Evolutionary conservation across 1,140 invertebrate species (phyloP), one percentile per base, ranked within the genome.

Genomic region (Meloidogyne hapla): DNA sequence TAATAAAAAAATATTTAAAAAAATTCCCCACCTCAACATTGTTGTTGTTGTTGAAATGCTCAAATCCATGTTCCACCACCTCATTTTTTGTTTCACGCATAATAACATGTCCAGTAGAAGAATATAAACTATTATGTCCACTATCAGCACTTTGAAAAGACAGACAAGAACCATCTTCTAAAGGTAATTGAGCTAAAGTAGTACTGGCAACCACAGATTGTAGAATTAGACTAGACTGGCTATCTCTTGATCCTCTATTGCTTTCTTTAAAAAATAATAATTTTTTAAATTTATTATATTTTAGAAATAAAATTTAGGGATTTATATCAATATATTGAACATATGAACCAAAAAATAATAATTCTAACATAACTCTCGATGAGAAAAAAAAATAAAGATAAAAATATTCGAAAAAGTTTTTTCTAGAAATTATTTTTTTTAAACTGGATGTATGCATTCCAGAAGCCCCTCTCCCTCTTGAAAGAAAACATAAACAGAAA

Each of bases 151-250:
- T 56, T 56, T 56, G 18, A n/a, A n/a, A 56, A 56, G 48, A 56
- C 9, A 33, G 9, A 56, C 18, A 56, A 56, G 1, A 2, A 56
- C 6, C 48, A 6, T 56, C 48, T 56, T n/a, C 18, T 56, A n/a
- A n/a, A n/a, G 18, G 18, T 56, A 56, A 56, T 56, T 56, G 48
- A n/a, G 18, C 8, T 56, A 21, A n/a, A 15, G 18, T 21, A n/a
- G 18, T 56, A 56, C 18, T 56, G 6, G 48, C n/a, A 6, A 21
- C 18, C n/a, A 33, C 12, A 23, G 56, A 33, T n/a, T 33, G 21
- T 21, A 64, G n/a, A 23, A 33, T 73, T 38, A 73, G 10, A 73
- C 71, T 73, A 40, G 71, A 73, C 38, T 73, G 71, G 5, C 42
- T 45, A 21, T 75, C 64, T 9, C 74, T 40, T 13, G 74, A 75